Percentiles rank a stretch among this genome's conserved stretches.
These are phyloP conservation scores for Pyrocephalus nanus DNA, from an alignment of 2,797 vertebrate genomes.

Conservation along the genomic window DNA sequence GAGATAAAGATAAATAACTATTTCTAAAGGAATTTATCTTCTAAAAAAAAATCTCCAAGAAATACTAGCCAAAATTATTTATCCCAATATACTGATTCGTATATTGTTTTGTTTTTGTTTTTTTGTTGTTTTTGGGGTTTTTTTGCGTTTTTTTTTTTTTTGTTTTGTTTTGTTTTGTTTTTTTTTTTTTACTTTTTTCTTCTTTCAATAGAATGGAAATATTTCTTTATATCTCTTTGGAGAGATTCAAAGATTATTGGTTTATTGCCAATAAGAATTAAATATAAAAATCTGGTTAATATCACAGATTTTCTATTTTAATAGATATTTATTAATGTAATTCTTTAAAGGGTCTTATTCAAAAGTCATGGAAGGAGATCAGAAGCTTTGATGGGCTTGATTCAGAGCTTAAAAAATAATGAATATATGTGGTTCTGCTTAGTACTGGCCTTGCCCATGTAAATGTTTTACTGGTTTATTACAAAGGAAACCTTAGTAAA, in stretches of 20 bases:
- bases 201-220: not conserved
- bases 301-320: not conserved
- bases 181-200: not conserved
- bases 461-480: not conserved
- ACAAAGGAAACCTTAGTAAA: not conserved
- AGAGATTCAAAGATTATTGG: not conserved
- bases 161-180: too few relatives aligned
- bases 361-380: not conserved
- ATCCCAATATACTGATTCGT: not conserved
- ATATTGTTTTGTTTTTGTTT: not conserved
- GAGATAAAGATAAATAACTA: not conserved
- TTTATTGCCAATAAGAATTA: not conserved
- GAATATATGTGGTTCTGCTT: not conserved
- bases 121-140: too few relatives aligned
- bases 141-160: not conserved
- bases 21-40: not conserved
- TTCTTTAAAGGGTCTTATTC: not conserved
- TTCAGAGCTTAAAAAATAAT: not conserved
- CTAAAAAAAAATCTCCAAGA: not conserved
- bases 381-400: not conserved
- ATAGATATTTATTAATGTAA: not conserved
- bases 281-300: not conserved
- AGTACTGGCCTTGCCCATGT: not conserved
- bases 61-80: not conserved
- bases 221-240: not conserved